A percentile compares a stretch with the other conserved stretches of the same genome.
Conservation (phyloP, 1,140 invertebrate species). For the Solenopsis invicta region DNA sequence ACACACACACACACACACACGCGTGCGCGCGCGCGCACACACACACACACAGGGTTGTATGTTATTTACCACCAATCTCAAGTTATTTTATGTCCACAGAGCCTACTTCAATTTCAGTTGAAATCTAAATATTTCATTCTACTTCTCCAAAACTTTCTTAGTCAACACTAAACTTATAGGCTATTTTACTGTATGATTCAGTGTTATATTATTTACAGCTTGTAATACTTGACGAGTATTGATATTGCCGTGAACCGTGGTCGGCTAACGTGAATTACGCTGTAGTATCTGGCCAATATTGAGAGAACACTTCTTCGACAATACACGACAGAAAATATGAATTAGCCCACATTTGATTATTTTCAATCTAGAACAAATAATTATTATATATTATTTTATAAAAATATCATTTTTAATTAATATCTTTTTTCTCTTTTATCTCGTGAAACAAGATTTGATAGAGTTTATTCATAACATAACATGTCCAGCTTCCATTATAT, state of each 20-base stretch:
- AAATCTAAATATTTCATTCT: constrained; percentile 89
- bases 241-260: constrained; percentile 75
- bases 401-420: too few species aligned
- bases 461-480: constrained; percentile 89
- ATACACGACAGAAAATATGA: constrained; percentile 85
- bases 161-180: constrained; percentile 88
- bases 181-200: constrained; percentile 87
- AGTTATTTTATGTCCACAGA: constrained; percentile 88
- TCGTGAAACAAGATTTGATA: constrained; percentile 88
- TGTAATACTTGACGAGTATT: constrained; percentile 82
- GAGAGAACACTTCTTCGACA: constrained; percentile 87
- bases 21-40: too few species aligned
- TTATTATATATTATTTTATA: background rate
- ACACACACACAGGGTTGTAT: too few species aligned
- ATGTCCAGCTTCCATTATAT: constrained; percentile 89
- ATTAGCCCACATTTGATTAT: constrained; percentile 84
- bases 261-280: constrained; percentile 84
- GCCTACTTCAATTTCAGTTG: constrained; percentile 90
- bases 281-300: constrained; percentile 86
- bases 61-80: constrained; percentile 85
- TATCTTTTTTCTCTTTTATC: constrained; percentile 80
- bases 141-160: constrained; percentile 86
- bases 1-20: too few species aligned
- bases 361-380: constrained; percentile 84
- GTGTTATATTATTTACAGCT: constrained; percentile 87